phyloP scores from a whole-genome alignment of 2,888 invertebrate species.

The Melanostoma scalare region DNA sequence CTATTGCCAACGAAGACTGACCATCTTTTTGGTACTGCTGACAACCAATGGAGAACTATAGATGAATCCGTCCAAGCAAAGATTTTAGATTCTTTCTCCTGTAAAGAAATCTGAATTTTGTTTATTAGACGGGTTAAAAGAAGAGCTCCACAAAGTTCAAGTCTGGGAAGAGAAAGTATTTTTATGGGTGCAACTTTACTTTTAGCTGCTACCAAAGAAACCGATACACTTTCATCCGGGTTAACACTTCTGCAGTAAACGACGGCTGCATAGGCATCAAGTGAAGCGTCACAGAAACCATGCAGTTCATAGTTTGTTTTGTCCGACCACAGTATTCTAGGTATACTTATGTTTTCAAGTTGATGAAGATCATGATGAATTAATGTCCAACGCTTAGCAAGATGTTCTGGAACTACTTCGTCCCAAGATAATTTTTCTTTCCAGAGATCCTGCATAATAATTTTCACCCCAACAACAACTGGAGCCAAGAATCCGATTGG shows the following conservation, averaged over 20 bases:
- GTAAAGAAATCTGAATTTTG: constrained; percentile 26
- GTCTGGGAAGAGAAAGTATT: constrained; percentile 15
- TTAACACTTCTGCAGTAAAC: constrained; percentile 27
- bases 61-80: constrained; percentile 41
- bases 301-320: constrained; percentile 20
- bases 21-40: constrained; percentile 40
- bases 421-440: constrained; percentile 19
- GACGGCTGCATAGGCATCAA: constrained; percentile 27
- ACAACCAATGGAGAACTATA: constrained; percentile 47
- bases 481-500: constrained; percentile 18
- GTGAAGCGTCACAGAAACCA: constrained; percentile 46
- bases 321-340: background rate
- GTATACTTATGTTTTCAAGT: constrained; percentile 16
- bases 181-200: constrained; percentile 36
- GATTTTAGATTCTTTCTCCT: background rate
- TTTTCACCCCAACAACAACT: constrained; percentile 14
- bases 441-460: constrained; percentile 34
- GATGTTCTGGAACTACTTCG: constrained; percentile 6
- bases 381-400: constrained; percentile 7
- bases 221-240: constrained; percentile 2
- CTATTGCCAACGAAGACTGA: constrained; percentile 40
- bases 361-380: constrained; percentile 17
- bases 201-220: constrained; percentile 27
- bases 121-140: constrained; percentile 36
- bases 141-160: constrained; percentile 38